These are phyloP conservation scores for Caligus rogercresseyi DNA, from an alignment of 1,140 invertebrate genomes.

Conservation along the genomic window DNA sequence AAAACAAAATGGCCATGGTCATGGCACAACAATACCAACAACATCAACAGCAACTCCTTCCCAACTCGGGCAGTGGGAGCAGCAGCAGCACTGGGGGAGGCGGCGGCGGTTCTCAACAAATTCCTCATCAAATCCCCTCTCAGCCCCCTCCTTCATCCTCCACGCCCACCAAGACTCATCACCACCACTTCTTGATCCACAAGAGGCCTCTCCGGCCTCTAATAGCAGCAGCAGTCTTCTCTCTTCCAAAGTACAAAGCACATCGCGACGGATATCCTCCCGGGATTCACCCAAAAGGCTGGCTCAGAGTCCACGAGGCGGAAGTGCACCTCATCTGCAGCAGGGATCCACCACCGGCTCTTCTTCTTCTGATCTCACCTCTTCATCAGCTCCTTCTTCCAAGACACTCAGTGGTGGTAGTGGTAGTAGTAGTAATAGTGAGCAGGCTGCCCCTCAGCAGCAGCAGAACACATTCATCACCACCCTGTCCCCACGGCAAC, in stretches of 20 bases:
- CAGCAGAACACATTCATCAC: neutral
- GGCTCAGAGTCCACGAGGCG: neutral
- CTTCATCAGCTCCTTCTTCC: neutral
- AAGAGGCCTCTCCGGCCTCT: neutral
- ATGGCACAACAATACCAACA: constrained; percentile 5
- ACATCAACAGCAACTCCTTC: constrained; percentile 20
- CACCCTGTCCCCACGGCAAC: constrained; percentile 10
- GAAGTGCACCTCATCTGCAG: neutral
- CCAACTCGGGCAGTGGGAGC: constrained; percentile 17
- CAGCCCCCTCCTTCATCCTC: neutral
- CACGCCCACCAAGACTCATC: neutral
- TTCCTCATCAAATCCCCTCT: neutral
- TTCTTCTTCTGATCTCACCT: neutral
- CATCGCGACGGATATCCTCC: neutral
- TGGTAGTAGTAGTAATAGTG: too few species aligned
- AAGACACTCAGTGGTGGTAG: too few species aligned
- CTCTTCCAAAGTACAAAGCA: constrained; percentile 3
- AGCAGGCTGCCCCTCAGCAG: too few species aligned
- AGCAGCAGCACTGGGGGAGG: constrained; percentile 12
- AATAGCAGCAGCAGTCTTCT: neutral
- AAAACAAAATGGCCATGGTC: neutral
- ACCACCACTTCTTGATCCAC: neutral
- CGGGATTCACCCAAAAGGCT: neutral
- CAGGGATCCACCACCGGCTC: neutral
- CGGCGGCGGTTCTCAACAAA: too few species aligned